Base-by-base conservation (phyloP, 2,888 invertebrate species). In the Plebejus melissa region DNA sequence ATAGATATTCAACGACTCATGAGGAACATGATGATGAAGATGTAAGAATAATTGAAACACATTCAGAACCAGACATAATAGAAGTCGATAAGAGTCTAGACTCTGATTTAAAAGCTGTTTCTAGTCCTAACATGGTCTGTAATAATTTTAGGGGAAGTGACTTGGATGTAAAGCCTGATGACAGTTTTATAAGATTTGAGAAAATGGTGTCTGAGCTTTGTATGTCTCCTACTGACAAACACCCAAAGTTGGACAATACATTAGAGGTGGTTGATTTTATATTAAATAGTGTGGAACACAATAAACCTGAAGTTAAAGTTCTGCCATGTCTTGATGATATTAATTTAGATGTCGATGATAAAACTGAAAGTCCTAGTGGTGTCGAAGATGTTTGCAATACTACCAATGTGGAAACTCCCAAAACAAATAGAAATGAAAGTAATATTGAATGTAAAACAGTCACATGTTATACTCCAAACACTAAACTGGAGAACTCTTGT, bases 151-250 rank as follows among this genome's bases (percentile, higher is more conserved):
- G 38, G 32, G 80, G 77, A 74, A 77, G 81, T 60, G 77, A 77
- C 16, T 82, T 79, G 79, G 80, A 80, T 60, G 74, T 82, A 22
- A 81, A 82, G 79, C 79, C 79, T 74, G 80, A 80, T 54, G 87
- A 89, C 80, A 90, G 88, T 80, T 90, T 90, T 78, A 77, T 88
- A n/a, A 81, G 82, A 82, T 80, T 87, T 76, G 88, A 90, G 80
- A 83, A 84, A 79, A 83, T 87, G 80, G 85, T 89, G 36, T 81
- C 83, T 16, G 81, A 86, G 54, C 76, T 85, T 74, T 83, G 83
- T 76, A 74, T 82, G 9, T 83, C 84, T 70, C 79, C 83, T 22
- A 79, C 69, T 7, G 75, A 75, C 16, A 32, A 79, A 28, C 82
- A 82, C 78, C 79, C 79, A 74, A 80, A 84, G 75, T 80, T 88